Base-by-base conservation (phyloP, 2,888 invertebrate genomes). In the Acleris sparsana region DNA sequence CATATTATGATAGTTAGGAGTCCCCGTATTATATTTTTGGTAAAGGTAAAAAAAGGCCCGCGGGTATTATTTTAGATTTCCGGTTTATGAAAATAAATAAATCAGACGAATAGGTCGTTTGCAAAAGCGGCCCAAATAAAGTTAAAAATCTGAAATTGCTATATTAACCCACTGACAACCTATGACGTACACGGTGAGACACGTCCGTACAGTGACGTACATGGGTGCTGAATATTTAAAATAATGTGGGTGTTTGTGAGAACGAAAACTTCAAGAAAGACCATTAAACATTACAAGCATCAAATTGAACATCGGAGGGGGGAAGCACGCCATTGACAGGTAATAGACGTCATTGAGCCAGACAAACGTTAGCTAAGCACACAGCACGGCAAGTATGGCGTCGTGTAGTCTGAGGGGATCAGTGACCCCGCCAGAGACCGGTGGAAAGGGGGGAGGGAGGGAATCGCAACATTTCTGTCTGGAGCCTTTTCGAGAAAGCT, bases 321-420 rank as follows among this genome's bases (percentile, higher is more conserved):
- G 66, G 22, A 29, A 44, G 20, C 18, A 20, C 48, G 49, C 48
- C 11, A 16, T 39, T 17, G 29, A 43, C 44, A 63, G 52, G 55
- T 56, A 22, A 59, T 48, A 55, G 55, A 20, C 60, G 25, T 53
- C 39, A 52, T 56, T 22, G 51, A 58, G 52, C 72, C 70, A 44
- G 58, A 74, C 71, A 75, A 77, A 49, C 44, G 52, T 29, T 49
- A 55, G 13, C 29, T 49, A 33, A 56, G 63, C 57, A 55, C 56
- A 61, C 59, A 66, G 62, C 55, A 76, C 69, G 73, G 71, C 71
- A 73, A 22, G 75, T 72, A 70, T 75, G 82, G 80, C 82, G 82
- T 80, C 82, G 74, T 75, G 75, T 76, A 73, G 86, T 86, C 87
- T 85, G 79, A 60, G 71, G 80, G 77, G 86, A 82, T 75, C 86